Evolutionary conservation across 2,888 invertebrate genomes (phyloP).

Genomic region (Phasia obesa): DNA sequence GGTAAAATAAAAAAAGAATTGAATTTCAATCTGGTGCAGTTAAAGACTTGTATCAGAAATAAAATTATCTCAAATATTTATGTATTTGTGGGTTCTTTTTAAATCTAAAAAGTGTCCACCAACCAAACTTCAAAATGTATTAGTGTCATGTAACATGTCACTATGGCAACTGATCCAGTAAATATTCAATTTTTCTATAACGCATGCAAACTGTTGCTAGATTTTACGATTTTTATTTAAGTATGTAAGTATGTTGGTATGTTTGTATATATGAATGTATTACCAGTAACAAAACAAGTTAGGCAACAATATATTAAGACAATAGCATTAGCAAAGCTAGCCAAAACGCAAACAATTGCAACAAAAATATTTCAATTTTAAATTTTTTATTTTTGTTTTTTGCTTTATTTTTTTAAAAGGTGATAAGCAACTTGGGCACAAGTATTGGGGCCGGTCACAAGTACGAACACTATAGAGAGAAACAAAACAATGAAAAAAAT

Average conservation of each 20-base stretch:
- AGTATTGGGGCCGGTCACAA: slow-evolving; percentile 59
- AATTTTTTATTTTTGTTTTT: neutral
- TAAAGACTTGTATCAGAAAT: too few species aligned
- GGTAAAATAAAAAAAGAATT: too few species aligned
- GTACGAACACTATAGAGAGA: slow-evolving; percentile 12
- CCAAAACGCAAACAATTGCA: slow-evolving; percentile 14
- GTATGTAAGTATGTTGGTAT: neutral
- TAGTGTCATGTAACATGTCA: too few species aligned
- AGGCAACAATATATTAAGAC: slow-evolving; percentile 9
- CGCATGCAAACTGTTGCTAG: too few species aligned
- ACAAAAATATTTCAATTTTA: neutral
- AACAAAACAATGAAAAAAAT: slow-evolving; percentile 17
- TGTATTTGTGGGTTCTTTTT: too few species aligned
- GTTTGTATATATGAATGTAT: neutral
- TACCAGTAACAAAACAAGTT: slow-evolving; percentile 29
- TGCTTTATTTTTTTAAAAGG: slow-evolving; percentile 18
- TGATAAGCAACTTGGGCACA: slow-evolving; percentile 52
- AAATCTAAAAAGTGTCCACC: too few species aligned
- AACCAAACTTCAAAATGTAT: too few species aligned
- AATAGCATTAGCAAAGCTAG: slow-evolving; percentile 32
- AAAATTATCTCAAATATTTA: too few species aligned
- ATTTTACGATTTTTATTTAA: neutral
- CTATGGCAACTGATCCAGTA: too few species aligned
- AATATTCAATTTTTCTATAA: too few species aligned
- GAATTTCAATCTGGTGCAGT: too few species aligned